Evolutionary conservation across 2,888 invertebrate species (phyloP).

Genomic region (Phengaris alcon): DNA sequence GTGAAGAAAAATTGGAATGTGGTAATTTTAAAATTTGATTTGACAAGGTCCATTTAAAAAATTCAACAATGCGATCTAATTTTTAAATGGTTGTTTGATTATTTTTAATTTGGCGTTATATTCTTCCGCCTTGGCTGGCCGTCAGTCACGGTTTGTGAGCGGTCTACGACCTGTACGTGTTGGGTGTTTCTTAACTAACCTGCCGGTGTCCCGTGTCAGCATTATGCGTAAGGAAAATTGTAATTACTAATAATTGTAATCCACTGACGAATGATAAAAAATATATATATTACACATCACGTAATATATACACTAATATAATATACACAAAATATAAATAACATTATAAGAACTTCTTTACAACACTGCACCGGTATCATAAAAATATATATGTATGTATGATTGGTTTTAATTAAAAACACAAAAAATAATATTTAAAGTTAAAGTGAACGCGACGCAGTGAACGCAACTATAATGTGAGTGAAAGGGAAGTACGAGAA

Average conservation of each 20-base stretch:
- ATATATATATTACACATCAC: too few relatives aligned
- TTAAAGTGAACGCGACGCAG: too few relatives aligned
- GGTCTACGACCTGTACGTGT: conserved; percentile 42
- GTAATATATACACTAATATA: too few relatives aligned
- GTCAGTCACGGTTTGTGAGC: conserved; percentile 43
- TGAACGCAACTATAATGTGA: too few relatives aligned
- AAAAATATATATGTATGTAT: too few relatives aligned
- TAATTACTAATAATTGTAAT: background rate
- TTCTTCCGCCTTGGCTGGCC: conserved; percentile 11
- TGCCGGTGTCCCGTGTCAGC: conserved; percentile 32
- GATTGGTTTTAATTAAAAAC: too few relatives aligned
- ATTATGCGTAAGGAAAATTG: background rate
- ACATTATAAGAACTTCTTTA: too few relatives aligned
- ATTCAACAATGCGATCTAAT: conserved; percentile 4
- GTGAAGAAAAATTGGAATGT: conserved; percentile 11
- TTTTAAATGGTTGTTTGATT: conserved; percentile 18
- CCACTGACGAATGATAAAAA: background rate
- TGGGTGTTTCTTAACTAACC: conserved; percentile 39
- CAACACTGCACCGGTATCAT: too few relatives aligned
- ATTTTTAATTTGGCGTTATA: conserved; percentile 23
- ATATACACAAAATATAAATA: too few relatives aligned
- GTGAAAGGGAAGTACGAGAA: too few relatives aligned
- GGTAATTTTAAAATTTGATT: background rate
- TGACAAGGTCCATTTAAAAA: conserved; percentile 13
- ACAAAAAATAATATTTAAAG: too few relatives aligned